Evolutionary conservation across 2,113 vertebrate genomes (phyloP), one percentile per base, ranked within the genome.

Genomic region (Progne subis): DNA sequence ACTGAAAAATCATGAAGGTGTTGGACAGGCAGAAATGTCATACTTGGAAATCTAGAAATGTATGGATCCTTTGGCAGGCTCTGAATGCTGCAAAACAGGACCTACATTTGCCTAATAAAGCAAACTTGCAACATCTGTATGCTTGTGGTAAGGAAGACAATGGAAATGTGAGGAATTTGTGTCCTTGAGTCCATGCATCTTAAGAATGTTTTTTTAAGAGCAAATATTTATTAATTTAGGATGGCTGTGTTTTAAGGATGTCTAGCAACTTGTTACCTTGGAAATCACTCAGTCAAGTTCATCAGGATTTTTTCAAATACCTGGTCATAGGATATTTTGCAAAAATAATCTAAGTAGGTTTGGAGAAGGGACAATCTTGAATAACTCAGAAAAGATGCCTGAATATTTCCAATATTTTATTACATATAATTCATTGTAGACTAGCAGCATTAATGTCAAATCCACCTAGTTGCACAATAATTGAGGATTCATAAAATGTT

Each of bases 401-500:
- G 53, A 86, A 64, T 78, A 50, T 64, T 93, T 88, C n/a, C 44
- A n/a, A 50, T 75, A 75, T 92, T 92, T 95, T 86, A 60, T 31
- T 71, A 68, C 44, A 60, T 88, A 84, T 78, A 82, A 86, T 78
- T 95, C 21, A 61, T 94, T 86, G 41, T 34, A 60, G 11, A 47
- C 64, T 82, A 78, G 41, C 34, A 64, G 60, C 75, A 90, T 81
- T 88, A 88, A 78, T 79, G 79, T 92, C 88, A 93, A 68, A 80
- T 75, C 49, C 50, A 44, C 47, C 61, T 82, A 88, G 72, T 71
- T 88, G 69, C 77, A 88, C 57, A 86, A 53, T 96, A 95, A 96
- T 70, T 93, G 88, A 95, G 19, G 80, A 94, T 92, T 95, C 80
- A 90, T 94, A 93, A 92, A 94, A 46, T 15, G 1, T 96, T 96